A percentile compares a stretch with the other conserved stretches of the same genome.
These are phyloP conservation scores for Enteromius treurensis DNA, from an alignment of 2,797 vertebrate genomes.

Conservation along the genomic window DNA sequence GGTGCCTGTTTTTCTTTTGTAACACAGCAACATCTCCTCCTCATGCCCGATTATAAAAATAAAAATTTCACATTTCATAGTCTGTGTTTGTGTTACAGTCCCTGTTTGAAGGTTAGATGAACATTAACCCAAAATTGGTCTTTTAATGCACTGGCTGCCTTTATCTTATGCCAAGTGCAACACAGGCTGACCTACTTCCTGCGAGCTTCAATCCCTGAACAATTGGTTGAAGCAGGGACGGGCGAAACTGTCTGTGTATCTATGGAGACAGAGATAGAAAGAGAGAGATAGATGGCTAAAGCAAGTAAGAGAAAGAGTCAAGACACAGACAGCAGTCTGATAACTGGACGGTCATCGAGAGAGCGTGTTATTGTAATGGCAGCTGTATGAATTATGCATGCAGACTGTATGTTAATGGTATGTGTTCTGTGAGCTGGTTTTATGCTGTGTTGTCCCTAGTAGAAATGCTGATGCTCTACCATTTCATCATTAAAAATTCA, in stretches of 20 bases:
- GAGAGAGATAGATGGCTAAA: slow-evolving; percentile 37
- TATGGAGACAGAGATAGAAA: slow-evolving; percentile 60
- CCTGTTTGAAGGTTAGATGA: slow-evolving; percentile 25
- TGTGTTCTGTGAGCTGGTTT: slow-evolving; percentile 17
- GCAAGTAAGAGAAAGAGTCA: slow-evolving; percentile 32
- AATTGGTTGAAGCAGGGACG: slow-evolving; percentile 60
- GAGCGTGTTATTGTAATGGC: slow-evolving; percentile 59
- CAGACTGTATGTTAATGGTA: slow-evolving; percentile 56
- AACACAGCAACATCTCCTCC: background rate
- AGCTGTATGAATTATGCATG: slow-evolving; percentile 69
- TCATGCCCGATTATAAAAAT: background rate
- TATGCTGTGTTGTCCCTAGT: slow-evolving; percentile 15
- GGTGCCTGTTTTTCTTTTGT: background rate
- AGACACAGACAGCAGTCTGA: slow-evolving; percentile 52
- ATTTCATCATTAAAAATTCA: slow-evolving; percentile 12
- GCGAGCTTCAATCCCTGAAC: slow-evolving; percentile 53
- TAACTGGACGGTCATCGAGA: slow-evolving; percentile 52
- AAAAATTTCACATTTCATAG: background rate
- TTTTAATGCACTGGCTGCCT: slow-evolving; percentile 35
- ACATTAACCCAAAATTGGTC: slow-evolving; percentile 36
- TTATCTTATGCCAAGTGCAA: slow-evolving; percentile 52
- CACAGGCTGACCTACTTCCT: slow-evolving; percentile 66
- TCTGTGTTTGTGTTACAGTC: background rate
- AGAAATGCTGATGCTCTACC: slow-evolving; percentile 9
- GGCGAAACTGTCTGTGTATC: slow-evolving; percentile 60